These are phyloP conservation scores for Cenopis cana DNA, from an alignment of 2,888 invertebrate species.

Conservation along the genomic window DNA sequence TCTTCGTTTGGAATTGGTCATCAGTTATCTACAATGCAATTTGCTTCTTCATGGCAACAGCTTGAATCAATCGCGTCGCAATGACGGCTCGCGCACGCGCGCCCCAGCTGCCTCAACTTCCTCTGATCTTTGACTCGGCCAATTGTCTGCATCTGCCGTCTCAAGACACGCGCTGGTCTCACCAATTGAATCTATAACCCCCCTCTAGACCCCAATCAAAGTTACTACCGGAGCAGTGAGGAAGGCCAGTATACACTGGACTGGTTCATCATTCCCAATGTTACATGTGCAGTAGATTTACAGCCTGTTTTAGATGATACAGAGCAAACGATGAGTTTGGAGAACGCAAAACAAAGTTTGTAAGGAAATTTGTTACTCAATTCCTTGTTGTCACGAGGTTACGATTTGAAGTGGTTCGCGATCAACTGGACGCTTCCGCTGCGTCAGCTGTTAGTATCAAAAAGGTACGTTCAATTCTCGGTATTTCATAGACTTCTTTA, in stretches of 20 bases:
- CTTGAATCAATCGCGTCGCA: constrained; percentile 37
- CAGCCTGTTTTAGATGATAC: constrained; percentile 35
- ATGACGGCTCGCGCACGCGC: constrained; percentile 62
- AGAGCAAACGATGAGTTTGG: constrained; percentile 39
- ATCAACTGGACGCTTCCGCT: constrained; percentile 82
- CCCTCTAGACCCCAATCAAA: constrained; percentile 52
- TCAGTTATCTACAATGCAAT: constrained; percentile 21
- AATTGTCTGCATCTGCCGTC: constrained; percentile 81
- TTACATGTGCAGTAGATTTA: constrained; percentile 50
- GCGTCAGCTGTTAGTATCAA: constrained; percentile 70
- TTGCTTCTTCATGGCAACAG: constrained; percentile 31
- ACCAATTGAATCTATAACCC: constrained; percentile 43
- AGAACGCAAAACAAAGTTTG: constrained; percentile 54
- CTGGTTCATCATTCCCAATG: constrained; percentile 52
- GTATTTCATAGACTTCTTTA: constrained; percentile 9
- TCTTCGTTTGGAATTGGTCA: neutral
- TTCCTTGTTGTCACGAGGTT: constrained; percentile 81
- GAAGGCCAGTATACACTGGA: constrained; percentile 59
- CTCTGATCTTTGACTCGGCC: constrained; percentile 83
- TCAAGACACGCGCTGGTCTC: constrained; percentile 63
- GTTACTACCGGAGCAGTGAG: constrained; percentile 50
- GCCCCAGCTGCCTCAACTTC: constrained; percentile 70
- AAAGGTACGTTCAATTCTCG: constrained; percentile 36
- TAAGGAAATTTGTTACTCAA: constrained; percentile 80
- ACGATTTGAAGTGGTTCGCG: constrained; percentile 83